These are phyloP conservation scores for Rhabdomys pumilio DNA, from an alignment of 2,797 vertebrate genomes.

Conservation along the genomic window DNA sequence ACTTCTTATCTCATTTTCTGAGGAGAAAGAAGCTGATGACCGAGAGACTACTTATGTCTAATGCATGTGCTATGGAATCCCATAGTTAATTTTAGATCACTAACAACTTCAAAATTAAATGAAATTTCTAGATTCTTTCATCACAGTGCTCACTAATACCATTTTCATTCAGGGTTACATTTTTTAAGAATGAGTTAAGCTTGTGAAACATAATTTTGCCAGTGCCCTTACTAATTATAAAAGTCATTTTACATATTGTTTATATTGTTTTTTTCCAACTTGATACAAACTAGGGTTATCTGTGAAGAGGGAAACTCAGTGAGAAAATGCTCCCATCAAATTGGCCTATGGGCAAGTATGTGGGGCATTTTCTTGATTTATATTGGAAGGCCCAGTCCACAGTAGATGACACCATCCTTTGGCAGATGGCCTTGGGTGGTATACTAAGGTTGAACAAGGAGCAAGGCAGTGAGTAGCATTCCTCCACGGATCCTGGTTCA, in stretches of 20 bases:
- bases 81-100: constrained; percentile 1
- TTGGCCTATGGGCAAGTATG: neutral
- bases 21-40: neutral
- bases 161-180: neutral
- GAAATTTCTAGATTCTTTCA: neutral
- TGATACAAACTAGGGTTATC: neutral
- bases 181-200: neutral
- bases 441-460: neutral
- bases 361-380: neutral
- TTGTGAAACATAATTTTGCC: neutral
- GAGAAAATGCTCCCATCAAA: neutral
- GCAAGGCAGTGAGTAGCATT: neutral
- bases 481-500: neutral
- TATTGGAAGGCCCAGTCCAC: neutral
- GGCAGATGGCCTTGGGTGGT: neutral
- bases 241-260: neutral
- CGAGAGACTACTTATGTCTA: neutral
- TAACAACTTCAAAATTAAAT: neutral
- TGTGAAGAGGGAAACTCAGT: neutral
- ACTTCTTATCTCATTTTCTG: neutral
- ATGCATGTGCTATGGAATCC: neutral
- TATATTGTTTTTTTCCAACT: neutral
- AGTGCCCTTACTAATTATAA: neutral
- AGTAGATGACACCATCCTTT: neutral
- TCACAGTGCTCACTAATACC: neutral